Percentiles rank a stretch among this genome's conserved stretches.
phyloP scores from a whole-genome alignment of 2,113 vertebrate genomes.

The Heptranchias perlo region DNA sequence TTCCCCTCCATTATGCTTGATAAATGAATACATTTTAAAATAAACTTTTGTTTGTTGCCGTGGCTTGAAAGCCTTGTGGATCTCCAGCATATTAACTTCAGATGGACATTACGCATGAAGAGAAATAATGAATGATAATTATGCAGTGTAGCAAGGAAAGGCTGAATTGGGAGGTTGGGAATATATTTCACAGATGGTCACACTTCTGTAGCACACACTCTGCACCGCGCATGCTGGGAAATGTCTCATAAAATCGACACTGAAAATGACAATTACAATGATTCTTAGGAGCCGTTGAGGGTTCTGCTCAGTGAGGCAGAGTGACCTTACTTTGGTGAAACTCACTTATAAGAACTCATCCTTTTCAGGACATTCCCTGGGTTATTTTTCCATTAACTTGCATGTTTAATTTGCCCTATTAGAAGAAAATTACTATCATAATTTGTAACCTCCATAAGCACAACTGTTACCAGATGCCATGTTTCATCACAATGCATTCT shows the following conservation, averaged over 20 bases:
- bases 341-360: background rate
- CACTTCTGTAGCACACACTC: background rate
- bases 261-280: background rate
- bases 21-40: background rate
- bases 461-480: background rate
- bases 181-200: conserved; percentile 38
- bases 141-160: too few species aligned
- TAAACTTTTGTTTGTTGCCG: background rate
- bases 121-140: conserved; percentile 32
- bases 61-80: background rate
- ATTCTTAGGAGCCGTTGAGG: background rate
- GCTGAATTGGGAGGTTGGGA: conserved; percentile 19
- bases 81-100: conserved; percentile 20
- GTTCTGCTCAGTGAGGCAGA: background rate
- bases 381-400: conserved; percentile 30
- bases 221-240: background rate
- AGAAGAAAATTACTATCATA: conserved; percentile 8
- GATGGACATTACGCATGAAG: background rate
- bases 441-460: conserved; percentile 1
- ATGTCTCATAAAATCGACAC: conserved; percentile 22
- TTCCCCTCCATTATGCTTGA: background rate
- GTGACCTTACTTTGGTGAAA: conserved; percentile 16
- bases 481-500: background rate
- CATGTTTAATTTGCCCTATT: conserved; percentile 26
- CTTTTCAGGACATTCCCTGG: conserved; percentile 11